Base-by-base conservation (phyloP, 2,888 invertebrate genomes). In the Nomada lathburiana region DNA sequence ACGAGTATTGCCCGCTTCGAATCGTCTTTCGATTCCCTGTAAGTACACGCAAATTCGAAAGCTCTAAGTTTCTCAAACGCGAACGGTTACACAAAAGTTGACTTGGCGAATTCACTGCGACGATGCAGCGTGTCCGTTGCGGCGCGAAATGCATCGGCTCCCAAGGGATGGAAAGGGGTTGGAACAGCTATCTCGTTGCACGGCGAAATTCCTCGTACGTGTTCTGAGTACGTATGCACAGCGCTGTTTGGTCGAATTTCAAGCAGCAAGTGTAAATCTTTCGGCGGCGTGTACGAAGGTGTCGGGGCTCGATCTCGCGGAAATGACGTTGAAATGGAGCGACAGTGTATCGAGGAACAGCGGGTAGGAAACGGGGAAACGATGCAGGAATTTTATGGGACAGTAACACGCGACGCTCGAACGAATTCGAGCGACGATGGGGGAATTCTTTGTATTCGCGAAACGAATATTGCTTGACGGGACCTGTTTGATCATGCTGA, bases 141-240 rank as follows among this genome's bases (percentile, higher is more conserved):
- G n/a, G 62, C 50, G 80, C 73, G 72, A 59, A 69, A 73, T 69
- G 72, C 77, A 77, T 69, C 50, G 70, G 44, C n/a, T 65, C 70
- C 50, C 63, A 64, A 63, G 47, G 60, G 69, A 55, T 4, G 44
- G 18, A 53, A 36, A 55, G n/a, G 70, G 13, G 13, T 57, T 52
- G 64, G 50, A 50, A 9, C 50, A 52, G 29, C 64, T 65, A 53
- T 81, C 65, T 73, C 59, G 64, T 77, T 65, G 29, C 69, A 11
- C 16, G 55, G 18, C 59, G 52, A 73, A 69, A 72, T 71, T 57
- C 47, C 36, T 23, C 29, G 59, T 69, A 63, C 60, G 70, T 76
- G 67, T 57, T 65, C 50, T 7, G 59, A 60, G 16, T 50, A 52
- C 60, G 67, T 60, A 62, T 64, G 65, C 26, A 4, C 47, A 20